Conservation (phyloP, 2,113 vertebrate species). For the Motacilla tschutschensis region DNA sequence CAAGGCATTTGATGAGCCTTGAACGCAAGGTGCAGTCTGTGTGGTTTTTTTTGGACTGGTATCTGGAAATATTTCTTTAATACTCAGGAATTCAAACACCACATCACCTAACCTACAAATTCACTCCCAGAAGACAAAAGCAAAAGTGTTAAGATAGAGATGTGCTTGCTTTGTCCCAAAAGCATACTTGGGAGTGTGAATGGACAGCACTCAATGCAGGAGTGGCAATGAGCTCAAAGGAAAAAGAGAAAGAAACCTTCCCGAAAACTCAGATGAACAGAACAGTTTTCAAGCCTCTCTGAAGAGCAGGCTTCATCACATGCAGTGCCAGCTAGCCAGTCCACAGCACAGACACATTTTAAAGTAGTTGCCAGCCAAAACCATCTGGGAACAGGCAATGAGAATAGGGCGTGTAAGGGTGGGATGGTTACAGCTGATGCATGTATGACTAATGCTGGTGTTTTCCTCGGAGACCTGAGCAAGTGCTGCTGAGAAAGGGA, state of each 20-base stretch:
- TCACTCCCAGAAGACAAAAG: not conserved
- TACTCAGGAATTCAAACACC: not conserved
- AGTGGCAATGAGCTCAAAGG: not conserved
- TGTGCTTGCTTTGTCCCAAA: not conserved
- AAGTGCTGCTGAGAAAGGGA: not conserved
- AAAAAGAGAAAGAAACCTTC: not conserved
- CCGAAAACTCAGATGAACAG: not conserved
- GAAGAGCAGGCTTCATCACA: not conserved
- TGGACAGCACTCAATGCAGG: accelerated
- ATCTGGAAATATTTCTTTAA: not conserved
- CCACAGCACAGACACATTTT: not conserved
- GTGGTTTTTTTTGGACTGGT: not conserved
- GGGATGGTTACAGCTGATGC: not conserved
- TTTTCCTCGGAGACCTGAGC: not conserved
- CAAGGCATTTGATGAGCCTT: not conserved
- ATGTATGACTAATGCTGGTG: not conserved
- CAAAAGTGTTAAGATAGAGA: not conserved
- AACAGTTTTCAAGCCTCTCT: not conserved
- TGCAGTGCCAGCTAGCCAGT: not conserved
- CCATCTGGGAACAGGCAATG: conserved; percentile 14
- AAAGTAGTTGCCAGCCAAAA: not conserved
- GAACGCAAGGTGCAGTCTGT: not conserved
- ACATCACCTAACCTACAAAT: not conserved
- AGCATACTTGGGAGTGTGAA: not conserved
- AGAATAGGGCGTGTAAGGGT: not conserved